These are phyloP conservation scores for Sebastiscus albofasciatus DNA, from an alignment of 2,797 vertebrate species.

Conservation along the genomic window DNA sequence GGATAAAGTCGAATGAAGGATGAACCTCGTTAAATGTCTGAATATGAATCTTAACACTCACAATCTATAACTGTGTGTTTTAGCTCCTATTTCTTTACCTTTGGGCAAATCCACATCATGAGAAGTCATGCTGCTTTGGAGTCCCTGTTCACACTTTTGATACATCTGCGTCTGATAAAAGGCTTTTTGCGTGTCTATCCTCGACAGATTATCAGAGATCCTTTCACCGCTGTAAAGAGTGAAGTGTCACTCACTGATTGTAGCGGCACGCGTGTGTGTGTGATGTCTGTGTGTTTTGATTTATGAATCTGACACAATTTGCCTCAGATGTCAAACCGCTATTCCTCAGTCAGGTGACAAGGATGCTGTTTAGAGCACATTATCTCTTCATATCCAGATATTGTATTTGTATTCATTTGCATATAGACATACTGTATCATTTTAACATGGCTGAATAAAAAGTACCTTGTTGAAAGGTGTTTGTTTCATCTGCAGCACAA, in stretches of 20 bases:
- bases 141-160: background rate
- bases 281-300: background rate
- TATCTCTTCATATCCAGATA: background rate
- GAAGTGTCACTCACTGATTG: background rate
- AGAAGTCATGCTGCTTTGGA: background rate
- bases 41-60: background rate
- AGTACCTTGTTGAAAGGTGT: background rate
- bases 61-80: background rate
- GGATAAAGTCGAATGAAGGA: background rate
- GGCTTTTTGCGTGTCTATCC: background rate
- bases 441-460: background rate
- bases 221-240: background rate
- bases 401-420: background rate
- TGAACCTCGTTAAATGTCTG: background rate
- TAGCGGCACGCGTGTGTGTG: too few relatives aligned
- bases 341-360: background rate
- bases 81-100: background rate
- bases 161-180: background rate
- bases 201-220: background rate
- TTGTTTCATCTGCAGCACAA: background rate
- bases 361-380: background rate
- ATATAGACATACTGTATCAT: background rate
- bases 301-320: background rate
- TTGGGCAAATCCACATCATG: background rate
- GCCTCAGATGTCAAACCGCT: background rate